Evolutionary conservation across 23 tunicate species (phyloP), one percentile per base, ranked within the genome.

Genomic region (Halocynthia aurantium): DNA sequence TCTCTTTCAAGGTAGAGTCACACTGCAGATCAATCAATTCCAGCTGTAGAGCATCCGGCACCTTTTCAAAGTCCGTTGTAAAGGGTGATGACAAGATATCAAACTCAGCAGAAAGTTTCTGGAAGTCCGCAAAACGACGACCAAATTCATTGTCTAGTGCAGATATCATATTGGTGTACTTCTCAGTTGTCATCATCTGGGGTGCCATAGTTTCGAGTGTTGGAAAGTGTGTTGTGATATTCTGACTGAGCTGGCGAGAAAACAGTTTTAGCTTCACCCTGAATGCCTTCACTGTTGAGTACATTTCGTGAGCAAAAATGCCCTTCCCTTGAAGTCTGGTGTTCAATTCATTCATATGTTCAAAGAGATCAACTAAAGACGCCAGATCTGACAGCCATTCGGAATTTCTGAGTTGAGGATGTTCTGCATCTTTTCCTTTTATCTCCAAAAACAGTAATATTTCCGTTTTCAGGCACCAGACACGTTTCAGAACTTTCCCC

Each of bases 231-330:
- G 84, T 70, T 71, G 72, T 81, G 86, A 57, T 85, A 64, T 85
- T 81, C 74, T 85, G 85, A 57, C 70, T 84, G 78, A 84, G 83
- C 77, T 84, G 88, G 84, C 84, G 77, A 79, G 77, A 84, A 84
- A 85, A 85, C 85, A 72, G 86, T 85, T 85, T 85, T 81, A 85
- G 85, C 90, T 85, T 85, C 58, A 72, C 80, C 81, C 81, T 85
- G 81, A 85, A 85, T 84, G 84, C 85, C 85, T 78, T 83, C 76
- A 83, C 87, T 80, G 78, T 22, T 68, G 84, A 58, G 84, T 69
- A 84, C 85, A 86, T 86, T 86, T 83, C 92, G 82, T 86, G 88
- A 82, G 92, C 88, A 82, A 82, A 86, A 86, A 82, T 86, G 82
- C 86, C 87, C 82, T 83, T 86, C 63, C 88, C 89, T 85, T 71